Percentiles rank a stretch among this genome's conserved stretches.
phyloP scores from a whole-genome alignment of 2,797 vertebrate species.

The Semaprochilodus insignis region DNA sequence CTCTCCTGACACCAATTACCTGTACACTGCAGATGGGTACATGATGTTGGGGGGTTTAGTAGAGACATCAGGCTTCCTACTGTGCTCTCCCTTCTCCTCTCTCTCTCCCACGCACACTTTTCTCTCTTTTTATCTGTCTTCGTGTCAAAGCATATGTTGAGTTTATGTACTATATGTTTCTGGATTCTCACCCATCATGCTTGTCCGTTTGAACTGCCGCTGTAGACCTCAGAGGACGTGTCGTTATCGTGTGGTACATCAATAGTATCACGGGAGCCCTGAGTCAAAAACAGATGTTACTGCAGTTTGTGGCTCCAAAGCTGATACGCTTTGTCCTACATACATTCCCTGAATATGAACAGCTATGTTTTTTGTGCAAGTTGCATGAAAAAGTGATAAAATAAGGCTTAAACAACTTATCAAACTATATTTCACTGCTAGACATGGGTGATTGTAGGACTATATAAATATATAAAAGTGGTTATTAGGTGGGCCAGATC shows the following conservation, averaged over 20 bases:
- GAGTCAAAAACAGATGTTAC: too few species aligned
- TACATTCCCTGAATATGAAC: too few species aligned
- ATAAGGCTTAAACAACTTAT: too few species aligned
- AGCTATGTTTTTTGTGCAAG: too few species aligned
- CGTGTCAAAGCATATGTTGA: too few species aligned
- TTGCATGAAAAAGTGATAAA: too few species aligned
- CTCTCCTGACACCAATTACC: conserved; percentile 28
- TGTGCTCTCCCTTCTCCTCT: background rate
- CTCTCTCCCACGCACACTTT: background rate
- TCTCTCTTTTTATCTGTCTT: conserved; percentile 1
- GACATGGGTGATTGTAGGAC: too few species aligned
- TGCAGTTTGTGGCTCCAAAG: too few species aligned
- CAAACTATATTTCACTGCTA: too few species aligned
- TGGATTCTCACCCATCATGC: background rate
- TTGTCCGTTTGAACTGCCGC: background rate
- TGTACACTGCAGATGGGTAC: conserved; percentile 16
- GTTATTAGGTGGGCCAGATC: too few species aligned
- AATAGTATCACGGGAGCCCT: background rate
- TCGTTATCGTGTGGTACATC: background rate
- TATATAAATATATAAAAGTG: too few species aligned
- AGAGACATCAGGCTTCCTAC: background rate
- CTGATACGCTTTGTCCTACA: too few species aligned
- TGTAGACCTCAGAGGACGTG: background rate
- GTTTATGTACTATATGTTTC: background rate
- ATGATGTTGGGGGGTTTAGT: conserved; percentile 18